phyloP scores from a whole-genome alignment of 1,140 invertebrate genomes.

The Solen grandis region DNA sequence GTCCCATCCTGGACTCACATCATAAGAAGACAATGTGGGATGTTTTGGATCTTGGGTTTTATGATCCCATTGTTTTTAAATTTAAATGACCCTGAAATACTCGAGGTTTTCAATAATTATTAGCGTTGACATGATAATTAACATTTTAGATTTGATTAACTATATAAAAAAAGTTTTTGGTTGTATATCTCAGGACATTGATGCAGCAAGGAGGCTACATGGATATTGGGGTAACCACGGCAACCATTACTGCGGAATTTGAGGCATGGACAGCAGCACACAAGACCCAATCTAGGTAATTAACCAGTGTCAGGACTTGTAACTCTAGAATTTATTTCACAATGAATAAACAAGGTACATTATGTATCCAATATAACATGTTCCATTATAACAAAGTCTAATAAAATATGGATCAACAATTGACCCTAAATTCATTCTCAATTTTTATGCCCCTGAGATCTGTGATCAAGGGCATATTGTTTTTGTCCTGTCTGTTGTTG shows the following conservation, averaged over 20 bases:
- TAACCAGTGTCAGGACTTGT: not conserved
- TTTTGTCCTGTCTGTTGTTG: not conserved
- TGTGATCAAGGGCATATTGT: not conserved
- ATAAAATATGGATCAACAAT: not conserved
- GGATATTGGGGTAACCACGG: conserved; percentile 41
- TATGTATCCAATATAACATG: not conserved
- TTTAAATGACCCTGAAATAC: not conserved
- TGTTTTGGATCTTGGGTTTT: not conserved
- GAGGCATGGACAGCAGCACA: conserved; percentile 20
- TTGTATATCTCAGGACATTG: conserved; percentile 12
- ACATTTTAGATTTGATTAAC: too few species aligned
- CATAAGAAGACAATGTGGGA: not conserved
- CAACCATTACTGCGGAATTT: conserved; percentile 25
- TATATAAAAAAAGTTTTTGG: not conserved
- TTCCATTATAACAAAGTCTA: not conserved
- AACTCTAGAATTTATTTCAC: too few species aligned
- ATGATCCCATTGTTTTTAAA: not conserved
- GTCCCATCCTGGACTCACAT: not conserved
- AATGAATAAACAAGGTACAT: not conserved
- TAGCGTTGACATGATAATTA: too few species aligned
- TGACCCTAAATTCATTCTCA: not conserved
- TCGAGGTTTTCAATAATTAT: too few species aligned
- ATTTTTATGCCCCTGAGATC: not conserved
- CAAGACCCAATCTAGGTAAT: not conserved
- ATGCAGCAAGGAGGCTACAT: conserved; percentile 9